These are phyloP conservation scores for Mesoligia furuncula DNA, from an alignment of 2,888 invertebrate species.

Conservation along the genomic window DNA sequence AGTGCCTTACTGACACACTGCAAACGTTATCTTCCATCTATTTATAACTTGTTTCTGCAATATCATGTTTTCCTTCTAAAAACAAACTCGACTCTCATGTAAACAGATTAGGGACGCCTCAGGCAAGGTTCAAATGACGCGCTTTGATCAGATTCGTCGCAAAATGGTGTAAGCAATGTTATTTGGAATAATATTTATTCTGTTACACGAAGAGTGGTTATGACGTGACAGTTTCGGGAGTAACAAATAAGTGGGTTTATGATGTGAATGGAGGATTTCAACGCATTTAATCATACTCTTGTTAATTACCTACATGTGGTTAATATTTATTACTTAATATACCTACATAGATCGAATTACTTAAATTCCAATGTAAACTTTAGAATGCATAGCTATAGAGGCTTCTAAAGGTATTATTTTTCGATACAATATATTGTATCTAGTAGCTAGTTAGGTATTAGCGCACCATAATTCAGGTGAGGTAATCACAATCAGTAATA, in stretches of 20 bases:
- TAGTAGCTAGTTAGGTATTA: too few relatives aligned
- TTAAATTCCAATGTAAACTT: neutral
- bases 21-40: neutral
- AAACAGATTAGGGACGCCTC: conserved; percentile 48
- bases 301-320: neutral
- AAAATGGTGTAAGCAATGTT: conserved; percentile 28
- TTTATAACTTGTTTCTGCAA: conserved; percentile 14
- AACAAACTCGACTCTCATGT: conserved; percentile 22
- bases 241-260: conserved; percentile 5
- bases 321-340: neutral
- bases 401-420: neutral
- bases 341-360: neutral
- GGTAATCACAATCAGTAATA: too few relatives aligned
- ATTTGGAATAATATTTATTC: conserved; percentile 43
- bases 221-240: conserved; percentile 26
- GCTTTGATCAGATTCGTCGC: conserved; percentile 54
- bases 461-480: too few relatives aligned
- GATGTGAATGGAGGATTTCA: neutral
- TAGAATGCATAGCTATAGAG: neutral
- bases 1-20: too few relatives aligned
- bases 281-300: neutral
- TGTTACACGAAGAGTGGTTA: conserved; percentile 11
- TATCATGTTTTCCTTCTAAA: conserved; percentile 27
- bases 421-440: neutral
- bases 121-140: conserved; percentile 46